A percentile compares a stretch with the other conserved stretches of the same genome.
Evolutionary conservation across 2,888 invertebrate species (phyloP).

Genomic region (Choristoneura rosaceana): DNA sequence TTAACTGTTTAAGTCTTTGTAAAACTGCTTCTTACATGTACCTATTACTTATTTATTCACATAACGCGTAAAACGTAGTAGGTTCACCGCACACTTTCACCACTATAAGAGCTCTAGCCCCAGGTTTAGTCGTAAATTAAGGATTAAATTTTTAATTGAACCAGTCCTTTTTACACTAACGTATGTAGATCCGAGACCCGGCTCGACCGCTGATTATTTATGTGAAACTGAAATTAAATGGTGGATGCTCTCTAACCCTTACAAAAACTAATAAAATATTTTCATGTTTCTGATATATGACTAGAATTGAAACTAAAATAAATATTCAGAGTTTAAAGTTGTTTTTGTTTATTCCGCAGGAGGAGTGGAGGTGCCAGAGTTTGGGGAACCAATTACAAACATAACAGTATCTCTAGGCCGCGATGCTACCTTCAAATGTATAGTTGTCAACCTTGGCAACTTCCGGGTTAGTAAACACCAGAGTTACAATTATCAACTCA

Average conservation of each 20-base stretch:
- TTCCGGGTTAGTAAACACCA: conserved; percentile 89
- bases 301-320: not conserved
- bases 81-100: conserved; percentile 6
- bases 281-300: conserved; percentile 15
- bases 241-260: conserved; percentile 22
- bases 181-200: conserved; percentile 31
- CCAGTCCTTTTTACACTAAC: conserved; percentile 24
- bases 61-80: conserved; percentile 14
- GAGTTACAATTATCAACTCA: not conserved
- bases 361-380: conserved; percentile 92
- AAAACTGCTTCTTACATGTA: not conserved
- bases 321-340: conserved; percentile 1
- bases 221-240: conserved; percentile 36
- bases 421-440: conserved; percentile 95
- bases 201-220: conserved; percentile 29
- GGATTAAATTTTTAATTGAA: conserved; percentile 37
- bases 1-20: not conserved
- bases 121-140: conserved; percentile 26
- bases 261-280: conserved; percentile 37
- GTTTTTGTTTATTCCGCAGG: conserved; percentile 63
- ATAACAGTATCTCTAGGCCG: conserved; percentile 93
- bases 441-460: conserved; percentile 94
- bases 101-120: conserved; percentile 16
- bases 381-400: conserved; percentile 93
- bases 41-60: not conserved